Evolutionary conservation across 2,113 vertebrate species (phyloP), one percentile per base, ranked within the genome.

Genomic region (Vulpes vulpes): DNA sequence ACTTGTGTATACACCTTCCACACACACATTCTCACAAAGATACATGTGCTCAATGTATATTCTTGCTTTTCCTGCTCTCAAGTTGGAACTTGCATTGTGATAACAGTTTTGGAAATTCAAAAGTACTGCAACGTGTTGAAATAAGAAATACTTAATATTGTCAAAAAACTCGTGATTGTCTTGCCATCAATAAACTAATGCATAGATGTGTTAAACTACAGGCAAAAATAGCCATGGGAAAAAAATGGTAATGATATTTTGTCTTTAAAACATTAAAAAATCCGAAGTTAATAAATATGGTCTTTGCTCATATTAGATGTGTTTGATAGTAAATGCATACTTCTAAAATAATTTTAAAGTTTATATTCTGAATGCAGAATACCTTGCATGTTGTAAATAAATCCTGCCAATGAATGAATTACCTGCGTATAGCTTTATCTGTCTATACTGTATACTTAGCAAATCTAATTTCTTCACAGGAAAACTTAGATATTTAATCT

Each of bases 171-270:
- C 98, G 97, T 98, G 98, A 98, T 98, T 97, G 98, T 98, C 98
- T 98, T 98, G 98, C 98, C 98, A 98, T 98, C 98, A 98, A 98
- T 98, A 98, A 98, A 98, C 95, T 97, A 98, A 97, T 94, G 96
- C 98, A 96, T 98, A 97, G 95, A 87, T 97, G 95, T 98, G 97
- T 98, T 96, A 93, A 95, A 94, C 79, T 94, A 91, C 95, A 98
- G 96, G 89, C 69, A 97, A 94, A 97, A 96, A 49, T 57, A 92
- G 95, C 96, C 95, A 81, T 6, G 27, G 94, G 95, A 91, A 57
- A 35, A 35, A 35, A 35, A 35, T 35, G 35, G 23, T 93, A 5
- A 83, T 16, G 67, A 43, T 59, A 9, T 60, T 60, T 93, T 85
- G 27, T 51, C 19, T 38, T 59, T 79, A 73, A 81, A 65, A 59